Percentiles rank a stretch among this genome's conserved stretches.
Evolutionary conservation across 1,140 invertebrate genomes (phyloP).

Genomic region (Drosophila teissieri): DNA sequence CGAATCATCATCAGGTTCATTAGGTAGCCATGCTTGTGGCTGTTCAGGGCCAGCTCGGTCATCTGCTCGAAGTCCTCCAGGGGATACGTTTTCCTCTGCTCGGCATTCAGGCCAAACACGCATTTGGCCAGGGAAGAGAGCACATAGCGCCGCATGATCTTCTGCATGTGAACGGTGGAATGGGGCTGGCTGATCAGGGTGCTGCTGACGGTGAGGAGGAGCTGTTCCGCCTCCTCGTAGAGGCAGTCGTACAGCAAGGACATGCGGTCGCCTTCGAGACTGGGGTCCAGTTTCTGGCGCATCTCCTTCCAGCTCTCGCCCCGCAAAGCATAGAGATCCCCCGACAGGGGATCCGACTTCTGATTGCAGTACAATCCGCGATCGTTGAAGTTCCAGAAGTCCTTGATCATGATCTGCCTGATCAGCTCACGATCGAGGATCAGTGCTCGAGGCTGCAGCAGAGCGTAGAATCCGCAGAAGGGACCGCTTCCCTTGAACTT

Average conservation of each 20-base stretch:
- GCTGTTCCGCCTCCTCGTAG: constrained; percentile 62
- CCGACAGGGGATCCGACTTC: constrained; percentile 85
- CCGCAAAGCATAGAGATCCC: constrained; percentile 85
- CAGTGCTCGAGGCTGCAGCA: constrained; percentile 71
- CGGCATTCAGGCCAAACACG: constrained; percentile 66
- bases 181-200: constrained; percentile 62
- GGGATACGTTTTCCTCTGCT: constrained; percentile 53
- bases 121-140: constrained; percentile 61
- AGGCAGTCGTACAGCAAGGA: constrained; percentile 85
- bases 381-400: constrained; percentile 87
- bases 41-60: constrained; percentile 74
- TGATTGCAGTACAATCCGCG: constrained; percentile 86
- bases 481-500: constrained; percentile 78
- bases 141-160: constrained; percentile 70
- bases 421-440: constrained; percentile 86
- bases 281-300: constrained; percentile 87
- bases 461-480: constrained; percentile 76
- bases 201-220: constrained; percentile 50
- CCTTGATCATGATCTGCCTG: constrained; percentile 86
- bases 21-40: constrained; percentile 68
- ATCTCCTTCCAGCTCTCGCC: constrained; percentile 87
- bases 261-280: constrained; percentile 87
- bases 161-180: constrained; percentile 71
- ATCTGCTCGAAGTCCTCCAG: constrained; percentile 72
- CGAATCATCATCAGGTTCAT: constrained; percentile 70